phyloP scores from a whole-genome alignment of 2,113 vertebrate genomes.

The Pseudolaguvia tuberculata region DNA sequence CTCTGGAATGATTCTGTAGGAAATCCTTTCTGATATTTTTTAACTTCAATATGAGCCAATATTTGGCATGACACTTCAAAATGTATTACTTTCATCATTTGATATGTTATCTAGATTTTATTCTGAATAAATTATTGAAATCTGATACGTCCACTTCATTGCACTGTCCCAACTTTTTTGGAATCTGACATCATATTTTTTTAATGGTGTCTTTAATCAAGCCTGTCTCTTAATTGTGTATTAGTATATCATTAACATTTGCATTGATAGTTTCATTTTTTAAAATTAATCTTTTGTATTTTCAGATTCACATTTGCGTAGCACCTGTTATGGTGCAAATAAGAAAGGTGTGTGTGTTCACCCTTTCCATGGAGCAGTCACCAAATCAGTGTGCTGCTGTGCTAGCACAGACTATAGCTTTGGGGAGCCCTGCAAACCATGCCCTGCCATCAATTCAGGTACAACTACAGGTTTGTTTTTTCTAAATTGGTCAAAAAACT shows the following conservation, averaged over 20 bases:
- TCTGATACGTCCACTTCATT: too few species aligned
- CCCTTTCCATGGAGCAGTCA: conserved; percentile 70
- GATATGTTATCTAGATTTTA: too few species aligned
- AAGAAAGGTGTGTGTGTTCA: conserved; percentile 65
- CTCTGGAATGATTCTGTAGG: too few species aligned
- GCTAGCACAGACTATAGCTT: conserved; percentile 70
- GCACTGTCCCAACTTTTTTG: too few species aligned
- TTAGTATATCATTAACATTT: too few species aligned
- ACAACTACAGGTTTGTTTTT: not conserved
- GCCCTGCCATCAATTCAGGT: conserved; percentile 71
- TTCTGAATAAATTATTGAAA: too few species aligned
- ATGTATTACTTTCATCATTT: too few species aligned
- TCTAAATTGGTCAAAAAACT: not conserved
- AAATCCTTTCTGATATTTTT: too few species aligned
- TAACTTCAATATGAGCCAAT: too few species aligned
- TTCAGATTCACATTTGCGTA: conserved; percentile 70
- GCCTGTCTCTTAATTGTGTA: not conserved
- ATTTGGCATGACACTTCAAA: too few species aligned
- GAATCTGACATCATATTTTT: too few species aligned
- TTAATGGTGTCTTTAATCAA: not conserved
- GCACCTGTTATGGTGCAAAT: conserved; percentile 73
- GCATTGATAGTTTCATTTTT: conserved; percentile 1
- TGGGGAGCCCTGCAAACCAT: conserved; percentile 70
- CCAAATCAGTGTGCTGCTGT: conserved; percentile 76
- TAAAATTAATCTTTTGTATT: conserved; percentile 1